Evolutionary conservation across 2,113 vertebrate species (phyloP), one percentile per base, ranked within the genome.

Genomic region (Toxotes jaculatrix): DNA sequence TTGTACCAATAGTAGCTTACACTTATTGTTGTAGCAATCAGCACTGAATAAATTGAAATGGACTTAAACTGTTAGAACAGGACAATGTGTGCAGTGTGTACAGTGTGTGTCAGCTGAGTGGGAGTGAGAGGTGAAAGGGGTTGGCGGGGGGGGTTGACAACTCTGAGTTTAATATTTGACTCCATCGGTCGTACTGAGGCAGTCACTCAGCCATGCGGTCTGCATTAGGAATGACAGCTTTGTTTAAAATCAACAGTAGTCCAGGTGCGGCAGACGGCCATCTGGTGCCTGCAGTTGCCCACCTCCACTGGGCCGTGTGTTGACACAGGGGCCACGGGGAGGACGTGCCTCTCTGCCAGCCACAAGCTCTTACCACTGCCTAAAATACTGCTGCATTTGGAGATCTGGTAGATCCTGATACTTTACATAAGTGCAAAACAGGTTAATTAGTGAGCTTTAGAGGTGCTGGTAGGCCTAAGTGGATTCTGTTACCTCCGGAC

Each of bases 111-210:
- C 61, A 49, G 67, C 38, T 67, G 63, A 79, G 67, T 65, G 73
- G 76, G 42, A 59, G 67, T 60, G 64, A 43, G 14, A 49, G 36
- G 60, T 57, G 57, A 73, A 45, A 23, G 23, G 53, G 38, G 47
- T 21, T 55, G 17, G 10, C 27, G 34, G 14, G n/a, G 16, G 16
- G 19, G 57, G 16, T 14, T 43, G 17, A 45, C 36, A 59, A 34
- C 57, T 57, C 31, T 61, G 13, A 57, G 88, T 87, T 90, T 90
- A 92, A 93, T 94, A 85, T 92, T 94, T 94, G 83, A 92, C 92
- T 91, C 75, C 53, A 80, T 86, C 66, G 73, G 60, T 75, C 7
- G 57, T 36, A 31, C 40, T 47, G 75, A 79, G 77, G 66, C 36
- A 10, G 61, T 77, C 79, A 73, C 73, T 84, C 70, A 73, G 70